Evolutionary conservation across 2,888 invertebrate species (phyloP).

Genomic region (Diabrotica balteata): DNA sequence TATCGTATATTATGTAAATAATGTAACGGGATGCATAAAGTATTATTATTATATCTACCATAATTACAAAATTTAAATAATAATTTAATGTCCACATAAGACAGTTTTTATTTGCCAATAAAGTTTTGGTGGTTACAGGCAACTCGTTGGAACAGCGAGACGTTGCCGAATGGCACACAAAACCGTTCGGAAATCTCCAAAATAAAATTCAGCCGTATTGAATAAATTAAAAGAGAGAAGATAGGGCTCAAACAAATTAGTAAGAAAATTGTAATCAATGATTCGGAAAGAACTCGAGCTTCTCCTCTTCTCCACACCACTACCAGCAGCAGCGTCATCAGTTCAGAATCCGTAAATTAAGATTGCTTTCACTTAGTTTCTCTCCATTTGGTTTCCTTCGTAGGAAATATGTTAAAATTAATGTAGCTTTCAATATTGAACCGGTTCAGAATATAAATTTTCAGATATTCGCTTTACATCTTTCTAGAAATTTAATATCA

Average conservation of each 20-base stretch:
- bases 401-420: slow-evolving; percentile 58
- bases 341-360: slow-evolving; percentile 52
- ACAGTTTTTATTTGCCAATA: too few relatives aligned
- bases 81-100: too few relatives aligned
- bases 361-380: slow-evolving; percentile 51
- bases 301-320: neutral
- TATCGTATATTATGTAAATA: too few relatives aligned
- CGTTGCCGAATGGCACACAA: too few relatives aligned
- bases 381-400: slow-evolving; percentile 51
- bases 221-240: slow-evolving; percentile 42
- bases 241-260: slow-evolving; percentile 54
- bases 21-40: too few relatives aligned
- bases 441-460: slow-evolving; percentile 50
- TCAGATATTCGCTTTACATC: slow-evolving; percentile 49
- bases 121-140: too few relatives aligned
- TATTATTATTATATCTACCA: too few relatives aligned
- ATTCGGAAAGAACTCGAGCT: slow-evolving; percentile 52
- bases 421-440: slow-evolving; percentile 57
- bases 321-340: slow-evolving; percentile 15
- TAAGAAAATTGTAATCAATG: slow-evolving; percentile 60
- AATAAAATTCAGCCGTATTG: slow-evolving; percentile 23
- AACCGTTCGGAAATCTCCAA: neutral
- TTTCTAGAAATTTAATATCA: slow-evolving; percentile 49
- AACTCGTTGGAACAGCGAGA: too few relatives aligned
- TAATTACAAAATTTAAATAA: too few relatives aligned